Evolutionary conservation across 1,140 invertebrate genomes (phyloP), one percentile per base, ranked within the genome.

Genomic region (Drosophila baimaii): DNA sequence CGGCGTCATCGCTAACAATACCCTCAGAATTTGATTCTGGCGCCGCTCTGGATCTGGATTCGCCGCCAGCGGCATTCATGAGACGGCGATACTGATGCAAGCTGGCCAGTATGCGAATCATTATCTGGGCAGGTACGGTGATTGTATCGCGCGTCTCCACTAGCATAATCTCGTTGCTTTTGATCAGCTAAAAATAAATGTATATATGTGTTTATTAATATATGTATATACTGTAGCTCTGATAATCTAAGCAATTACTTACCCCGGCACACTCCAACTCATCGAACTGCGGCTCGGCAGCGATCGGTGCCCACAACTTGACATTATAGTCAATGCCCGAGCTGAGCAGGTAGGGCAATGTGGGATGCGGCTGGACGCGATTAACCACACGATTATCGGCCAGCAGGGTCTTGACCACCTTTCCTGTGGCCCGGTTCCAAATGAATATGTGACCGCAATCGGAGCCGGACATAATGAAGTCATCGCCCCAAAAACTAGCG

Each of bases 251-350:
- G 31, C 15, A 21, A 39, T 17, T 44, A 88, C 93, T 92, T 93
- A 97, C 96, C 93, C 95, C 95, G 72, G 95, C 93, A 0, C 96
- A 95, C 78, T 94, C 93, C 52, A 92, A 93, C n/a, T 92, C 91
- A 91, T 97, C 94, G 92, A 97, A 97, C 17, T 72, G 92, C 0
- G 93, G 83, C 51, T 94, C 93, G 8, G 94, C 92, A 12, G 94
- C 93, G 13, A 94, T 91, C 1, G 97, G 97, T 4, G 95, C 94
- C 96, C 97, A 98, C 1, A 98, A 91, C 92, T 98, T 98, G 9
- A 98, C 94, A 90, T 98, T 96, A 92, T 98, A 97, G 91, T 98
- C 97, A 64, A 98, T 98, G 9, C 97, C 97, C 69, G 97, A 97
- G 8, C 97, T 96, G 0, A 97, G 97, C 6, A 98, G 88, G 75